phyloP scores from a whole-genome alignment of 2,797 vertebrate species.

The Rallus crepitans region DNA sequence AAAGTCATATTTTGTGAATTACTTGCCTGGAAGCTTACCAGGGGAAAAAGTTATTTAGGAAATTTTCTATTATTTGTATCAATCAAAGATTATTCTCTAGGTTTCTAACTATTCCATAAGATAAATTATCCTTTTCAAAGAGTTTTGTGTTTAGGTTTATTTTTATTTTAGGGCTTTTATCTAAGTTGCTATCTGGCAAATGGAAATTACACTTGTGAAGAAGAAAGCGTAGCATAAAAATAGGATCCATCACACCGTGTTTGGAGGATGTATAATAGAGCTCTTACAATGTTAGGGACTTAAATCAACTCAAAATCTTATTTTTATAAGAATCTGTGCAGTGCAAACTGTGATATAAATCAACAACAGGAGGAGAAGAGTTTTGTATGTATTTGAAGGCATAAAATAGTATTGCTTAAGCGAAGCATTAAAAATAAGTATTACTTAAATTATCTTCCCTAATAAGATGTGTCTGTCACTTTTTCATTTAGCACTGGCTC shows the following conservation, averaged over 20 bases:
- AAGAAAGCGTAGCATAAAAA: slow-evolving; percentile 39
- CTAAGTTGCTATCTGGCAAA: slow-evolving; percentile 44
- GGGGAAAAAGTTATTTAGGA: slow-evolving; percentile 71
- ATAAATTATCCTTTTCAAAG: slow-evolving; percentile 35
- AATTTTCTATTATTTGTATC: slow-evolving; percentile 78
- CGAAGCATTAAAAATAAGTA: slow-evolving; percentile 67
- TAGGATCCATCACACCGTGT: slow-evolving; percentile 10
- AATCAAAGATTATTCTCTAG: slow-evolving; percentile 39
- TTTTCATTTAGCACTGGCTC: slow-evolving; percentile 44
- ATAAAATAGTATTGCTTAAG: slow-evolving; percentile 58
- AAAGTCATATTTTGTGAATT: slow-evolving; percentile 80
- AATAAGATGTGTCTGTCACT: slow-evolving; percentile 58
- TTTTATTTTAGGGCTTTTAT: slow-evolving; percentile 59
- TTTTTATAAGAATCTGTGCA: slow-evolving; percentile 41
- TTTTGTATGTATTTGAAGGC: slow-evolving; percentile 1
- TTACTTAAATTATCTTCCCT: slow-evolving; percentile 57
- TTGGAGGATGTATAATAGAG: slow-evolving; percentile 18
- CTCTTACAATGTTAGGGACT: slow-evolving; percentile 24
- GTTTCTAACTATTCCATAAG: slow-evolving; percentile 27
- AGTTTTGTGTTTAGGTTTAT: not conserved
- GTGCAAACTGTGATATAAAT: slow-evolving; percentile 10
- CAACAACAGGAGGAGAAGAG: not conserved
- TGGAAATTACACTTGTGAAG: slow-evolving; percentile 55
- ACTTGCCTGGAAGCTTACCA: slow-evolving; percentile 73
- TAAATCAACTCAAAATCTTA: slow-evolving; percentile 35